Percentiles rank a stretch among this genome's conserved stretches.
phyloP scores from a whole-genome alignment of 2,113 vertebrate species.

The Theristicus caerulescens region DNA sequence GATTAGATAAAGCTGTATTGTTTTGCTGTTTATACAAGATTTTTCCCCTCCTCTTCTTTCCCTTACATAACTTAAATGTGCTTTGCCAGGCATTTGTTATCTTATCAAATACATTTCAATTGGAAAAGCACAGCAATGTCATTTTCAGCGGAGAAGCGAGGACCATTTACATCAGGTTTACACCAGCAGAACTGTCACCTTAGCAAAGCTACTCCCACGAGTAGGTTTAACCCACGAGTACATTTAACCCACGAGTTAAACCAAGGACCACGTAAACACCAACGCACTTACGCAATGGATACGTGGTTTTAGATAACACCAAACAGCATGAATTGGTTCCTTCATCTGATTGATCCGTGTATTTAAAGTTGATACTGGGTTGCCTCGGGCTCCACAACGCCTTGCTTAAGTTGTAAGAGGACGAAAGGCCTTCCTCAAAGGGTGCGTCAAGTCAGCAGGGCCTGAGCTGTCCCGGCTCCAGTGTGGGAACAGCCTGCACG shows the following conservation, averaged over 20 bases:
- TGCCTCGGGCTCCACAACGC: neutral
- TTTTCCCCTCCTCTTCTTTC: slow-evolving; percentile 39
- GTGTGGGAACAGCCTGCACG: fast-evolving
- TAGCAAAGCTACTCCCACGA: neutral
- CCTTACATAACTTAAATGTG: slow-evolving; percentile 39
- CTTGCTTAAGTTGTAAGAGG: neutral
- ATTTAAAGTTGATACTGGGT: neutral
- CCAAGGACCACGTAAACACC: neutral
- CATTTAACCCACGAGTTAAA: neutral
- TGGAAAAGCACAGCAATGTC: slow-evolving; percentile 32
- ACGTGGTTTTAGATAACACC: fast-evolving
- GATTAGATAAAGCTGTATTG: slow-evolving; percentile 80
- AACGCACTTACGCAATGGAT: fast-evolving
- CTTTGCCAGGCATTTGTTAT: slow-evolving; percentile 66
- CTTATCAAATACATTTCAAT: slow-evolving; percentile 61
- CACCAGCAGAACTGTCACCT: neutral
- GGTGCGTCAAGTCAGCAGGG: fast-evolving
- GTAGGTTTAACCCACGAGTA: neutral
- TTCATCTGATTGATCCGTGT: neutral
- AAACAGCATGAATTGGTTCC: fast-evolving
- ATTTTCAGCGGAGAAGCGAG: neutral
- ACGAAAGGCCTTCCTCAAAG: neutral
- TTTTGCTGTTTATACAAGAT: slow-evolving; percentile 68
- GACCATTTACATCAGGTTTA: neutral
- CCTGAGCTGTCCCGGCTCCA: neutral